Evolutionary conservation across 2,888 invertebrate species (phyloP).

Genomic region (Ormyrus thymus): DNA sequence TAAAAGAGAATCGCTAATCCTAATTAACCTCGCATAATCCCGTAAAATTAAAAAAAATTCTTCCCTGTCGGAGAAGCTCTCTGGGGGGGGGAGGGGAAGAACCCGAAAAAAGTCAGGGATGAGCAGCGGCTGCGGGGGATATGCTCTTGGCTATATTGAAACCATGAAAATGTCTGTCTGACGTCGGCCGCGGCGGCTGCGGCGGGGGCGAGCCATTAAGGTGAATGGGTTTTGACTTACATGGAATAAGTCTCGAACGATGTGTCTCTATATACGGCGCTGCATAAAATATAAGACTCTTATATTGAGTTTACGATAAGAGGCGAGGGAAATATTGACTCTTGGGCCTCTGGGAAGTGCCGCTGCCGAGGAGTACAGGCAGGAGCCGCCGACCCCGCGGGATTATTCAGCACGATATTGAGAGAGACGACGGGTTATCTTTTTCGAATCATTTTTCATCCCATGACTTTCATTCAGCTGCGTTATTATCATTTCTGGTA

Average conservation of each 20-base stretch:
- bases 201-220: conserved; percentile 67
- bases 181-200: conserved; percentile 21
- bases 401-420: conserved; percentile 53
- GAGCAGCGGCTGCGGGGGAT: no score
- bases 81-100: no score
- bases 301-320: conserved; percentile 58
- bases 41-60: no score
- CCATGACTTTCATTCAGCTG: conserved; percentile 36
- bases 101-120: no score
- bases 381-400: conserved; percentile 16
- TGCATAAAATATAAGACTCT: conserved; percentile 68
- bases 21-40: no score
- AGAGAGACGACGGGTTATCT: conserved; percentile 48
- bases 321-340: conserved; percentile 58
- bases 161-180: conserved; percentile 56
- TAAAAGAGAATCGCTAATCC: no score
- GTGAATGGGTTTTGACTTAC: conserved; percentile 74
- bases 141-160: conserved; percentile 53
- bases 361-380: background rate
- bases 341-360: conserved; percentile 51
- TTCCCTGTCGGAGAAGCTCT: background rate
- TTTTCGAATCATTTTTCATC: conserved; percentile 51
- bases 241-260: conserved; percentile 67
- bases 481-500: background rate
- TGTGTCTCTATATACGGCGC: conserved; percentile 68